Conservation (phyloP, 2,113 vertebrate genomes). For the Syngnathoides biaculeatus region DNA sequence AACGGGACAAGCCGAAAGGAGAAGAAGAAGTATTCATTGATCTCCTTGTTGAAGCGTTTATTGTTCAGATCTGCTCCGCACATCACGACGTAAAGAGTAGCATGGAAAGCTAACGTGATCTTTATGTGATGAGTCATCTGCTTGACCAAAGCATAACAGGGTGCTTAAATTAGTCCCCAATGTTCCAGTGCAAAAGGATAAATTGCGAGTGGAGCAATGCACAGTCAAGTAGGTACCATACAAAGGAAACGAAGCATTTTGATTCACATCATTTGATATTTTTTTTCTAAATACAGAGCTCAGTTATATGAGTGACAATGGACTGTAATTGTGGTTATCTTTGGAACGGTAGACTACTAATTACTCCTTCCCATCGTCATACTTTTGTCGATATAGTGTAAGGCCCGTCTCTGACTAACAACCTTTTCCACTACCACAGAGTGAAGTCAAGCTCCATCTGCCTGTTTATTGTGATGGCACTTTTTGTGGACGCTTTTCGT, state of each 20-base stretch:
- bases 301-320: not conserved
- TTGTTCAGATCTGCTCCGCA: too few species aligned
- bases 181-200: too few species aligned
- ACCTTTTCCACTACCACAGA: slow-evolving; percentile 10
- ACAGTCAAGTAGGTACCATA: not conserved
- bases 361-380: not conserved
- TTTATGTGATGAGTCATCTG: too few species aligned
- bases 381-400: not conserved
- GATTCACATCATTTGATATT: not conserved
- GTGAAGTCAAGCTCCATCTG: not conserved
- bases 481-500: slow-evolving; percentile 34
- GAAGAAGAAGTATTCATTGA: too few species aligned
- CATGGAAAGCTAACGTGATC: too few species aligned
- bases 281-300: not conserved
- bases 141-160: too few species aligned
- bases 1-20: too few species aligned
- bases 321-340: not conserved
- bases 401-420: slow-evolving; percentile 21
- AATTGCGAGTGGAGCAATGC: too few species aligned
- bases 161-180: too few species aligned
- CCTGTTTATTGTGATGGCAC: slow-evolving; percentile 1
- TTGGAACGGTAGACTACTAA: slow-evolving; percentile 3
- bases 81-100: too few species aligned
- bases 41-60: too few species aligned
- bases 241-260: not conserved